Evolutionary conservation across 1,140 invertebrate species (phyloP).

Genomic region (Brachionus angularis): DNA sequence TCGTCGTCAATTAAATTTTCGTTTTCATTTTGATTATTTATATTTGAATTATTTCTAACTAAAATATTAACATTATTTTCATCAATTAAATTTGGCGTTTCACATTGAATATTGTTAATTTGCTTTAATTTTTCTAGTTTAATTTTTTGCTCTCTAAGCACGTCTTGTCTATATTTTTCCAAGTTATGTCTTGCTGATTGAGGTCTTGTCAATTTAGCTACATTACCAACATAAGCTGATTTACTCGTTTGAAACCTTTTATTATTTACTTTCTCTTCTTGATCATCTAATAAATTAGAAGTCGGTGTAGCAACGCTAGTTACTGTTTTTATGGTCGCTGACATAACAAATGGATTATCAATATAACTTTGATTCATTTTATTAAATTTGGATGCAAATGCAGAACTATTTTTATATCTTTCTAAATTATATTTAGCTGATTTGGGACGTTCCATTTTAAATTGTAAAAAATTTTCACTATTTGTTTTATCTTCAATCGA

Average conservation of each 20-base stretch:
- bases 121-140: not conserved
- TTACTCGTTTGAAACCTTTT: conserved; percentile 3
- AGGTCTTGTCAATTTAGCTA: not conserved
- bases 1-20: not conserved
- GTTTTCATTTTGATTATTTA: not conserved
- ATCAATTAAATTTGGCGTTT: too few relatives aligned
- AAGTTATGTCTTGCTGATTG: conserved; percentile 21
- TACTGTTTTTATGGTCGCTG: too few relatives aligned
- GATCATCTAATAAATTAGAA: too few relatives aligned
- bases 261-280: not conserved
- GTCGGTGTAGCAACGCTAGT: too few relatives aligned
- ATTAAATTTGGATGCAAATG: conserved; percentile 21
- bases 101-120: not conserved
- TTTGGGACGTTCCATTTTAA: conserved; percentile 36
- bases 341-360: too few relatives aligned
- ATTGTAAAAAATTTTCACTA: too few relatives aligned
- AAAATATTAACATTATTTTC: not conserved
- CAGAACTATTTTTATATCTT: conserved; percentile 22
- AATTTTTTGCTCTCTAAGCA: not conserved
- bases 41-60: not conserved
- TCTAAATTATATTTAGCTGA: conserved; percentile 42
- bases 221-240: conserved; percentile 13
- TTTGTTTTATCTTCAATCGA: not conserved
- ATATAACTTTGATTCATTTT: not conserved
- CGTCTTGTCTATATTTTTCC: not conserved